Conservation (phyloP, 2,797 vertebrate genomes). For the Muraenolepis orangiensis region DNA sequence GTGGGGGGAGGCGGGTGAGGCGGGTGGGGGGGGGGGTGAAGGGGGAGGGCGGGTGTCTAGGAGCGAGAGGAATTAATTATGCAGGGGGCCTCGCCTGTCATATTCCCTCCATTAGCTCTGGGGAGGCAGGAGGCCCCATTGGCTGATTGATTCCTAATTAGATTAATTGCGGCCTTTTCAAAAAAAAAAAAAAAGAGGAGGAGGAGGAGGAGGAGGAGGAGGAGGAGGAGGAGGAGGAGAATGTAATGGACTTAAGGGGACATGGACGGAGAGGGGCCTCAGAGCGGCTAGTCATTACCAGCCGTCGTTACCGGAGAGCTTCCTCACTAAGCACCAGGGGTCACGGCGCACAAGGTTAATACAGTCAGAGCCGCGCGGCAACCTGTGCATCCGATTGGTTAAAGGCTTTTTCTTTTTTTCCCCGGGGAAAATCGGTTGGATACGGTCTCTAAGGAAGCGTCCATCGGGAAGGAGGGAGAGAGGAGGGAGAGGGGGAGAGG, state of each 20-base stretch:
- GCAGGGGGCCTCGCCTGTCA: slow-evolving; percentile 68
- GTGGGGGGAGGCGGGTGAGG: slow-evolving; percentile 19
- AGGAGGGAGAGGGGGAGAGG: too few species aligned
- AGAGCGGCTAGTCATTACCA: slow-evolving; percentile 20
- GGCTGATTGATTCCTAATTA: slow-evolving; percentile 80
- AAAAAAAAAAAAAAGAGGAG: slow-evolving; percentile 12
- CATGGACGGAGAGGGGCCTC: slow-evolving; percentile 18
- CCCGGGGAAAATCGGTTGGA: neutral
- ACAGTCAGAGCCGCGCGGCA: neutral
- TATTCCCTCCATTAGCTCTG: slow-evolving; percentile 70
- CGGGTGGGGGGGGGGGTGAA: slow-evolving; percentile 20
- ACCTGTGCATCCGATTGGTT: neutral
- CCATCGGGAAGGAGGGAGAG: too few species aligned
- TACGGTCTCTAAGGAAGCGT: neutral
- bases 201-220: slow-evolving; percentile 30
- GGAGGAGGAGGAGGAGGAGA: slow-evolving; percentile 25
- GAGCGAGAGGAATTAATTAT: slow-evolving; percentile 81
- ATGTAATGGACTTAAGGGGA: slow-evolving; percentile 50
- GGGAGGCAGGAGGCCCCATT: slow-evolving; percentile 54
- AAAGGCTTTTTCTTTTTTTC: too few species aligned
- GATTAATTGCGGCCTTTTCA: slow-evolving; percentile 73
- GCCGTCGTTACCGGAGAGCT: neutral
- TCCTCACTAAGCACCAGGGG: neutral
- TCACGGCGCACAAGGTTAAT: neutral
- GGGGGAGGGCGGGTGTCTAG: slow-evolving; percentile 57